Conservation (phyloP, 1,140 invertebrate species). For the Procambarus clarkii region DNA sequence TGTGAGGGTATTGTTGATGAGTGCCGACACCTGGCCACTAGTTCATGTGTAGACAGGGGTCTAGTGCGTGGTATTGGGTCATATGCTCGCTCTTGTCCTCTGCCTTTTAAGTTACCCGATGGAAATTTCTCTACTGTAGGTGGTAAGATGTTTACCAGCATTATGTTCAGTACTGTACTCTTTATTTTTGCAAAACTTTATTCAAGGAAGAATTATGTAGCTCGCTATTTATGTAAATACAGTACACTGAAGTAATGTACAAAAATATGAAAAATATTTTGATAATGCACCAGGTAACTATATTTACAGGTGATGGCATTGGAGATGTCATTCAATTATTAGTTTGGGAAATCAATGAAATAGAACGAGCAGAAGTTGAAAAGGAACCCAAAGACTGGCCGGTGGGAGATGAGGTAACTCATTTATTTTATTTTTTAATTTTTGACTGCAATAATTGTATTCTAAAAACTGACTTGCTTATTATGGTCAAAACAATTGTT, state of each 20-base stretch:
- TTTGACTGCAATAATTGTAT: too few relatives aligned
- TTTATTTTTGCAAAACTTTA: not conserved
- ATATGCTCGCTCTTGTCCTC: constrained; percentile 25
- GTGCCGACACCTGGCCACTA: constrained; percentile 57
- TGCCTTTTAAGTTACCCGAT: constrained; percentile 42
- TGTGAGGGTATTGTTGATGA: constrained; percentile 64
- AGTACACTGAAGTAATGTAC: not conserved
- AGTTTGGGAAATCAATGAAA: constrained; percentile 71
- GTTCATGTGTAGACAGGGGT: constrained; percentile 40
- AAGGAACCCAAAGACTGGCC: constrained; percentile 72
- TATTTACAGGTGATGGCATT: constrained; percentile 63
- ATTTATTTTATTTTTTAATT: not conserved
- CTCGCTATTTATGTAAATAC: too few relatives aligned
- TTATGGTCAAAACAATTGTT: too few relatives aligned
- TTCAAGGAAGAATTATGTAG: too few relatives aligned
- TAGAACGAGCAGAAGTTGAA: constrained; percentile 67
- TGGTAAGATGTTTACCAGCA: constrained; percentile 9
- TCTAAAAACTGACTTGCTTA: too few relatives aligned
- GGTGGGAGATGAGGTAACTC: constrained; percentile 66
- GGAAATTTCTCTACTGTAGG: constrained; percentile 58
- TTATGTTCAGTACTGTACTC: not conserved
- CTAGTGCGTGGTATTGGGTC: constrained; percentile 43
- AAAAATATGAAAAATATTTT: not conserved
- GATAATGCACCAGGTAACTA: not conserved
- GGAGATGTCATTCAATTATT: constrained; percentile 64